Conservation (phyloP, 2,113 vertebrate species). For the Cyphomyrus plagiostoma region DNA sequence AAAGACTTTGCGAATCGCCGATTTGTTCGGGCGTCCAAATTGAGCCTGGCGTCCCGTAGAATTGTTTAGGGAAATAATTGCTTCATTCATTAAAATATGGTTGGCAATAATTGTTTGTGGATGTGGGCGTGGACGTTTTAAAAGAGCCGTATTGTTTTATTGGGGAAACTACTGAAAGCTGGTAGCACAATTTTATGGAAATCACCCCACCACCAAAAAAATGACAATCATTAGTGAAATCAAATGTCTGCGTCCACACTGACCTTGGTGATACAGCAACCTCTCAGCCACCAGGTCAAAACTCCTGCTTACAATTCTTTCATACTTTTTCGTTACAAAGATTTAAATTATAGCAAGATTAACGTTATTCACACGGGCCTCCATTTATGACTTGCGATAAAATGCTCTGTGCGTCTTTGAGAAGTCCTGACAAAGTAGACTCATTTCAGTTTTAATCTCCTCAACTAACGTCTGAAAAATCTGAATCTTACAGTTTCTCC, state of each 20-base stretch:
- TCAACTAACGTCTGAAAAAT: neutral
- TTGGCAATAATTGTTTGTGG: slow-evolving; percentile 25
- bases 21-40: neutral
- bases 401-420: neutral
- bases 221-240: slow-evolving; percentile 53
- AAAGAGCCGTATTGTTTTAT: slow-evolving; percentile 11
- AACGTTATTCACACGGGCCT: neutral
- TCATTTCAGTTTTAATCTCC: neutral
- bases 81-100: slow-evolving; percentile 28
- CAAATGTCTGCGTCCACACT: slow-evolving; percentile 43
- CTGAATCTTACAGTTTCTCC: neutral
- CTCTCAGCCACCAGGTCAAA: neutral
- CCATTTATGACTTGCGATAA: neutral
- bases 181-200: slow-evolving; percentile 15
- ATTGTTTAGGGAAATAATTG: slow-evolving; percentile 28
- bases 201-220: slow-evolving; percentile 32
- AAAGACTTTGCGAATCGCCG: slow-evolving; percentile 13
- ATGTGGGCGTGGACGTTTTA: slow-evolving; percentile 10
- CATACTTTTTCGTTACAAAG: neutral
- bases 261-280: neutral
- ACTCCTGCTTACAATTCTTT: neutral
- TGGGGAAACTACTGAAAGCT: neutral
- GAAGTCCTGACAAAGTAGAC: neutral
- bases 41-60: neutral
- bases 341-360: neutral